phyloP scores from a whole-genome alignment of 2,797 vertebrate genomes.

The Oryzias sinensis region DNA sequence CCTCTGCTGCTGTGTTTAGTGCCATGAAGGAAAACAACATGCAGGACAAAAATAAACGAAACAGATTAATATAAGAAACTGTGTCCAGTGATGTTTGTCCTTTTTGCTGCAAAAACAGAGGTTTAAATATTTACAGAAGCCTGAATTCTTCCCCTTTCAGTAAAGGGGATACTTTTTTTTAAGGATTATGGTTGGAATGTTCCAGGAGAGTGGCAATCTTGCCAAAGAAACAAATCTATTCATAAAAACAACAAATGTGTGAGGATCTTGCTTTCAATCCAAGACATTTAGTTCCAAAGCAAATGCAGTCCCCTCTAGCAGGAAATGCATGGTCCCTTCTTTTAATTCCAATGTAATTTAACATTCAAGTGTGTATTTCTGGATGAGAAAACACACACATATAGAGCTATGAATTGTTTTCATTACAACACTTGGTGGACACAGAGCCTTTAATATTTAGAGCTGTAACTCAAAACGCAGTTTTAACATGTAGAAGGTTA shows the following conservation, averaged over 20 bases:
- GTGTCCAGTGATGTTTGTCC: not conserved
- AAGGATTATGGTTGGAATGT: conserved; percentile 14
- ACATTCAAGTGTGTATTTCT: not conserved
- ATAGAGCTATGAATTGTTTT: conserved; percentile 27
- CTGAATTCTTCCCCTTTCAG: not conserved
- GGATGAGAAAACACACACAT: conserved; percentile 8
- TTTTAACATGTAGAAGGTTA: conserved; percentile 18
- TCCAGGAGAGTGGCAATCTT: conserved; percentile 18
- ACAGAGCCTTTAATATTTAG: not conserved
- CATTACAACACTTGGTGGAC: too few relatives aligned
- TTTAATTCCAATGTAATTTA: not conserved
- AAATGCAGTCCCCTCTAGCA: too few relatives aligned
- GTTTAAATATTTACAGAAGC: conserved; percentile 3
- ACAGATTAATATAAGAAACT: not conserved
- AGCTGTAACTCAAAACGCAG: conserved; percentile 14
- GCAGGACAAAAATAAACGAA: conserved; percentile 1
- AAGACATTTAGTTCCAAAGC: too few relatives aligned
- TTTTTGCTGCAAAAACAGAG: conserved; percentile 9
- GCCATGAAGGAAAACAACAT: conserved; percentile 15
- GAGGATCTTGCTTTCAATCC: conserved; percentile 10
- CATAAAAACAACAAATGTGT: conserved; percentile 29
- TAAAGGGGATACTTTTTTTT: conserved; percentile 11
- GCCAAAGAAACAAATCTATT: conserved; percentile 35
- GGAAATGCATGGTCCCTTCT: too few relatives aligned
- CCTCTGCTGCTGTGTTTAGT: conserved; percentile 14